phyloP scores from a whole-genome alignment of 2,113 vertebrate species.

The Ariopsis seemanni region DNA sequence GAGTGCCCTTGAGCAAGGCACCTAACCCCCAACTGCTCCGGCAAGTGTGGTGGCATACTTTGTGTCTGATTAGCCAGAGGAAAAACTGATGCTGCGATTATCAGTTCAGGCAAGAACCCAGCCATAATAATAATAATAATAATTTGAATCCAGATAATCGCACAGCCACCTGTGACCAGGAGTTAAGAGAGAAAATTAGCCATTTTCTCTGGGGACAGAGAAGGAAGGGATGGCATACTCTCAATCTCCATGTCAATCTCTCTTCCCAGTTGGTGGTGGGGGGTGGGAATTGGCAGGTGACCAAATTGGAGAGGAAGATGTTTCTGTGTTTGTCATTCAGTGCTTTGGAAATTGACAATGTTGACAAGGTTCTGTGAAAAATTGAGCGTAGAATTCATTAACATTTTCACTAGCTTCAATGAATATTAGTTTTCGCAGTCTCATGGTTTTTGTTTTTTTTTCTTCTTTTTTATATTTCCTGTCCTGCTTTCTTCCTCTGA shows the following conservation, averaged over 20 bases:
- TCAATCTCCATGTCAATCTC: not conserved
- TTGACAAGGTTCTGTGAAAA: not conserved
- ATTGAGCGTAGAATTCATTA: not conserved
- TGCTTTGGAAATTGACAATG: not conserved
- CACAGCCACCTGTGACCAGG: not conserved
- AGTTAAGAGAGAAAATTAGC: not conserved
- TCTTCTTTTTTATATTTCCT: not conserved
- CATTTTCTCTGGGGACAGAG: not conserved
- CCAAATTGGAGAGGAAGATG: not conserved
- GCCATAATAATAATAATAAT: too few species aligned
- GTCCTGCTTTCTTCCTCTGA: slow-evolving; percentile 4
- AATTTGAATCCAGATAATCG: not conserved
- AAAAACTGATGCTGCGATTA: too few species aligned
- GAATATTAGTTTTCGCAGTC: not conserved
- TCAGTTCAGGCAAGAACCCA: too few species aligned
- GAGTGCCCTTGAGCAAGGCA: too few species aligned
- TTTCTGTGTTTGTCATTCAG: too few species aligned
- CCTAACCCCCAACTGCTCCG: too few species aligned
- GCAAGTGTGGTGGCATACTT: too few species aligned
- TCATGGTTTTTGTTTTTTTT: not conserved
- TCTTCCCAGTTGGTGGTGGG: not conserved
- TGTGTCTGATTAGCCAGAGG: too few species aligned
- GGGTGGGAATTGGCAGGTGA: not conserved
- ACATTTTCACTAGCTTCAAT: not conserved
- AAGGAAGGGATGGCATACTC: not conserved